phyloP scores from a whole-genome alignment of 2,797 vertebrate genomes.

The Stomatorhinus walkeri region DNA sequence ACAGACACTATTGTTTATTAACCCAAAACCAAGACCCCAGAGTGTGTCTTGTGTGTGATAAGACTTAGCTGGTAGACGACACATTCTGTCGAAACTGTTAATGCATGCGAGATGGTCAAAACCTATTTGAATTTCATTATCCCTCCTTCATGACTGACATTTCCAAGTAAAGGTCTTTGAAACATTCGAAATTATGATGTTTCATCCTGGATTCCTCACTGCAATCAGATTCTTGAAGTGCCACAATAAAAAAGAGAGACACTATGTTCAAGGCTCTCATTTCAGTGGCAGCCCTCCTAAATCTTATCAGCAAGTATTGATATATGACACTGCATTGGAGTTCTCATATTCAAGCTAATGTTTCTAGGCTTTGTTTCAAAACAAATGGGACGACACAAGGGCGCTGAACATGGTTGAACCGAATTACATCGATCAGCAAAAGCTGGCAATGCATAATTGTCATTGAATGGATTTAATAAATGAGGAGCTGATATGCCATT shows the following conservation, averaged over 20 bases:
- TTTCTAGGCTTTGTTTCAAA: conserved; percentile 40
- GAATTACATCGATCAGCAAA: conserved; percentile 49
- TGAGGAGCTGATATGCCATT: not conserved
- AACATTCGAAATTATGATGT: conserved; percentile 52
- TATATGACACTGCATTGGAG: conserved; percentile 64
- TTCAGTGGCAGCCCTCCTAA: conserved; percentile 53
- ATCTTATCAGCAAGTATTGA: conserved; percentile 55
- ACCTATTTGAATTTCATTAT: conserved; percentile 68
- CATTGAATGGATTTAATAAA: conserved; percentile 42
- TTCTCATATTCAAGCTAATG: conserved; percentile 62
- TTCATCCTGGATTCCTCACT: conserved; percentile 49
- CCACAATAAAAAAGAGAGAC: conserved; percentile 41
- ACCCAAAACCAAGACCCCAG: conserved; percentile 49
- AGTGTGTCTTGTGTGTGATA: conserved; percentile 62
- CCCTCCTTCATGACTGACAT: conserved; percentile 62
- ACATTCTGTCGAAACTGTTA: conserved; percentile 61
- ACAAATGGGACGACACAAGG: conserved; percentile 47
- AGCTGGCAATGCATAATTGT: conserved; percentile 42
- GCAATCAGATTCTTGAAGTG: conserved; percentile 40
- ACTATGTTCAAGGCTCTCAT: conserved; percentile 63
- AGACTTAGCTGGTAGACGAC: conserved; percentile 57
- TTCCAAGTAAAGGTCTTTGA: conserved; percentile 56
- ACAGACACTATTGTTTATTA: conserved; percentile 58
- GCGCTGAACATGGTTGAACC: conserved; percentile 42
- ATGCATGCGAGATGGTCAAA: conserved; percentile 56